phyloP scores from a whole-genome alignment of 2,113 vertebrate genomes.

The Antechinus flavipes region DNA sequence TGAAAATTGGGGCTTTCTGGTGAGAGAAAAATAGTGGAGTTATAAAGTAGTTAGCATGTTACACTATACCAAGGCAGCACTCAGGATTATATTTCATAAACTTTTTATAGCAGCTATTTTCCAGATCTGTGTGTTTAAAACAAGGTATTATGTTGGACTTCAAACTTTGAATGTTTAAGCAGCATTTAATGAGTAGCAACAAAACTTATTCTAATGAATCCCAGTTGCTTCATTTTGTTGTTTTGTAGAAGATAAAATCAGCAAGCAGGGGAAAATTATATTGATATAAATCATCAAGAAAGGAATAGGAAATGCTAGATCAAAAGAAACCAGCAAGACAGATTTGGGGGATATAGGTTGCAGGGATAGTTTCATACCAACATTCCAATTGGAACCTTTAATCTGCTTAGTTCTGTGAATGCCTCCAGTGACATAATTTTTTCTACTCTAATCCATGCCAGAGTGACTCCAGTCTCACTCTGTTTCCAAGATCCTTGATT shows the following conservation, averaged over 20 bases:
- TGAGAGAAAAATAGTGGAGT: not conserved
- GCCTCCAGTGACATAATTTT: not conserved
- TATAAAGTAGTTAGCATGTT: not conserved
- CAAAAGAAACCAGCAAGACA: not conserved
- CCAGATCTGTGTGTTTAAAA: not conserved
- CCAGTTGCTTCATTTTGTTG: not conserved
- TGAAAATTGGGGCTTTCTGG: not conserved
- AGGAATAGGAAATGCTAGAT: not conserved
- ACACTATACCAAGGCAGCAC: not conserved
- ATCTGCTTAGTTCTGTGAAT: not conserved
- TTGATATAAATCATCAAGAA: not conserved
- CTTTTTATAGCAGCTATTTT: not conserved
- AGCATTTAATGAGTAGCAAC: constrained; percentile 2
- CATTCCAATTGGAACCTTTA: not conserved
- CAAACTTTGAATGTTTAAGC: not conserved
- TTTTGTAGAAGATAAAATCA: constrained; percentile 1
- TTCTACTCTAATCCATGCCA: not conserved
- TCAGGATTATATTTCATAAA: not conserved
- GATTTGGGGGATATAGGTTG: not conserved
- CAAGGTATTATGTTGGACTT: not conserved
- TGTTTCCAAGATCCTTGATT: not conserved
- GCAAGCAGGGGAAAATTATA: not conserved
- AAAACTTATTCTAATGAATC: not conserved
- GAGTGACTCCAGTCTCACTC: not conserved
- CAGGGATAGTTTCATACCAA: not conserved